Base-by-base conservation (phyloP, 2,888 invertebrate genomes). In the Schizaphis graminum region DNA sequence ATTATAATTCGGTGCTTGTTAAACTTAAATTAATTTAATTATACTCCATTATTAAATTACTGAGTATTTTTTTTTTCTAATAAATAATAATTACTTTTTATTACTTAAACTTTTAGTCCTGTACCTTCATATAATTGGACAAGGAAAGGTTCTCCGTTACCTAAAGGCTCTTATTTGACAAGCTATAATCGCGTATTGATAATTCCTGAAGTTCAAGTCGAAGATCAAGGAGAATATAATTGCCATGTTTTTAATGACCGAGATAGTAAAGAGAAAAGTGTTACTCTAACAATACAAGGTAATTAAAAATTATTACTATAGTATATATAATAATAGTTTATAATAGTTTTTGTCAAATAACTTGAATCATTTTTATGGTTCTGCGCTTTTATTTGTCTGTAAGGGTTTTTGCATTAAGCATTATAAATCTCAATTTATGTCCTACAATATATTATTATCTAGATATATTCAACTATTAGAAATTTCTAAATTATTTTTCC, bases 121-220 rank as follows among this genome's bases (percentile, higher is more conserved):
- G 98, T 99, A 89, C 98, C 99, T 47, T 97, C 98, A 0, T 99
- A 98, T 95, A 99, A 99, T 96, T 99, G 99, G 99, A 99, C 98
- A 0, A 97, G 98, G 95, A 97, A 96, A 95, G 97, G 97, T 94
- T 97, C 97, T 57, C 96, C 96, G 41, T 96, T 99, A 94, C 99
- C 99, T 5, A 97, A 97, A 95, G 97, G 97, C 95, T 97, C 98
- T 0, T 96, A 96, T 94, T 96, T 97, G 7, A 97, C 97, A 89
- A 99, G 97, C 96, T 98, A 97, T 96, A 98, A 98, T 95, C 97
- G 99, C 94, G 98, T 99, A 13, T 96, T 99, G 86, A 97, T 97
- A 28, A 98, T 99, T 95, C 98, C 98, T 26, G 97, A 97, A 95
- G 98, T 98, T 0, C 97, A 97, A 94, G 98, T 99, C 26, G 98